Percentiles rank a stretch among this genome's conserved stretches.
Conservation (phyloP, 2,888 invertebrate genomes). For the Capitulum mitella region DNA sequence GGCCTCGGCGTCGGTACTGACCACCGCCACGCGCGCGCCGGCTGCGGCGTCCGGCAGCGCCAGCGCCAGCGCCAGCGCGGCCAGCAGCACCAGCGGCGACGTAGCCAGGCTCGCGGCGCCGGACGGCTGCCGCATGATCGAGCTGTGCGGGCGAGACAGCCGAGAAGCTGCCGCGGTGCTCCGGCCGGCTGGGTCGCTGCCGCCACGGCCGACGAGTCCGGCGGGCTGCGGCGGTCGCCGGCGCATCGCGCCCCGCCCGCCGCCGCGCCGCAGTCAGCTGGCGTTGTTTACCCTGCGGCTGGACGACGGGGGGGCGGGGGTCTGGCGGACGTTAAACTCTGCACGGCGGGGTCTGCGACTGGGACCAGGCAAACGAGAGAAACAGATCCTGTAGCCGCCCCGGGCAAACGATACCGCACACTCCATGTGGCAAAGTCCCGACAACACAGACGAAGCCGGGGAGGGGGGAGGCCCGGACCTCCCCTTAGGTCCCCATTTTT, state of each 20-base stretch:
- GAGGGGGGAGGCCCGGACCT: no score
- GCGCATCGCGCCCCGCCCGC: not conserved
- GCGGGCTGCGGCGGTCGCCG: not conserved
- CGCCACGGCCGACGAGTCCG: not conserved
- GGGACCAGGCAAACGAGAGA: no score
- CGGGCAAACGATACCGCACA: no score
- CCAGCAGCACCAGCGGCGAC: not conserved
- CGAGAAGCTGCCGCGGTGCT: no score
- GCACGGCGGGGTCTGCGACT: no score
- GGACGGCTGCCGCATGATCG: no score
- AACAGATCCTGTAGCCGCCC: no score
- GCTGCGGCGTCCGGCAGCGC: not conserved
- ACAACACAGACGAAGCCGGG: no score
- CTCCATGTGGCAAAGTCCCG: no score
- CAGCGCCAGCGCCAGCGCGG: not conserved
- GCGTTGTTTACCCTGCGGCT: not conserved
- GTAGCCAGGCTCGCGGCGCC: no score
- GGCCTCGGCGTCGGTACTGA: conserved; percentile 2
- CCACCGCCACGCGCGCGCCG: not conserved
- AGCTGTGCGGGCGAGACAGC: no score
- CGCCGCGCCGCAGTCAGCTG: not conserved
- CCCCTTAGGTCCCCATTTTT: no score
- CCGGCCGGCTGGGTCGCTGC: not conserved
- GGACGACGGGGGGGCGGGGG: not conserved
- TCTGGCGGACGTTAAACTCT: not conserved